Evolutionary conservation across 2,888 invertebrate genomes (phyloP), one percentile per base, ranked within the genome.

Genomic region (Caenorhabditis doughertyi): DNA sequence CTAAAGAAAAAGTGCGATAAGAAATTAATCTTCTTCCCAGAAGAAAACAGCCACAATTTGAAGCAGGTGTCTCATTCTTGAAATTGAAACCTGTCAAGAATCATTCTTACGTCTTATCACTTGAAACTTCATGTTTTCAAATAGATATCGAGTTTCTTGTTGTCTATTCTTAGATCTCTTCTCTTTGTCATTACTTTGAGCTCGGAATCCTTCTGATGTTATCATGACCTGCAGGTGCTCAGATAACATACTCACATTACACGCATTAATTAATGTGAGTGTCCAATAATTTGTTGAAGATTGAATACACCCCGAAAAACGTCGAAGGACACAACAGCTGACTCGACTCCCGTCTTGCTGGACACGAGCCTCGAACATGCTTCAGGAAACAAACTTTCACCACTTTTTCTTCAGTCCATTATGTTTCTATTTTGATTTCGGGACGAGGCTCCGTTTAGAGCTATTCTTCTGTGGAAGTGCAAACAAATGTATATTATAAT

Each of bases 211-310:
- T 27, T 44, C 27, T n/a, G 47, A 64, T 55, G 42, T 35, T 44
- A 64, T 51, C 55, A 23, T 47, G 47, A 35, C 23, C 11, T 32
- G 13, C 65, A 65, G 18, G 18, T 29, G 47, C 58, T 58, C 49
- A 42, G 29, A 64, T 49, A 32, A 53, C 71, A 71, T 21, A 39
- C 18, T 35, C 53, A 25, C 42, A 29, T 39, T 49, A 67, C 39
- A 39, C 18, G n/a, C 47, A 67, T 77, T 77, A 67, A 77, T 77
- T 68, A 68, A 77, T 77, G 58, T 39, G 60, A 49, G 53, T 47
- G 56, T 49, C 56, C 65, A 74, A 74, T 74, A 74, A 74, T 65
- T 74, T 74, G 74, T 74, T 65, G 56, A 53, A 73, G 64, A 72
- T 47, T 51, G 72, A 73, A 73, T 51, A 73, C 49, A 65, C 47